phyloP scores from a whole-genome alignment of 2,113 vertebrate genomes.

The Burhinus oedicnemus region DNA sequence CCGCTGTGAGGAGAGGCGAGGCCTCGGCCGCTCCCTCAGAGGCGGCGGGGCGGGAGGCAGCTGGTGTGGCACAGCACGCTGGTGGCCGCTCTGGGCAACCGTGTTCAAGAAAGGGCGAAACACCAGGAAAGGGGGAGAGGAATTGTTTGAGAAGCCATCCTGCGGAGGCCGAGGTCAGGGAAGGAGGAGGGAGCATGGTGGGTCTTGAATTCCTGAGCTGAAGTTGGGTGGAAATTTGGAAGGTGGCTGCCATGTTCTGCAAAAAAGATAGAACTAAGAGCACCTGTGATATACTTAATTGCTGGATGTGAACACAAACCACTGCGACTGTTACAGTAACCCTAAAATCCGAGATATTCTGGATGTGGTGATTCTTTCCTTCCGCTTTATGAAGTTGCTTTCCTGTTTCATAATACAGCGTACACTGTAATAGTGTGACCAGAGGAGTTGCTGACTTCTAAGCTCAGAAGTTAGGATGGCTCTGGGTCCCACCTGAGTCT shows the following conservation, averaged over 20 bases:
- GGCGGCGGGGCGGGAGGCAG: neutral
- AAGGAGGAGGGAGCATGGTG: neutral
- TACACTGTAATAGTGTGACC: accelerated
- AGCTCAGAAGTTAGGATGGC: neutral
- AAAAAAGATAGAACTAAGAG: too few relatives aligned
- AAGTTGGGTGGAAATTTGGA: neutral
- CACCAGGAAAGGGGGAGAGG: accelerated
- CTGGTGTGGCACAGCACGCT: too few relatives aligned
- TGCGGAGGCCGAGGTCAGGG: too few relatives aligned
- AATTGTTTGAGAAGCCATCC: too few relatives aligned
- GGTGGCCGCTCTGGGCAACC: too few relatives aligned
- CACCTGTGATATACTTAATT: accelerated
- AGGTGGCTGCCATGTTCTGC: neutral
- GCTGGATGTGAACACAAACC: accelerated
- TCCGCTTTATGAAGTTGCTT: neutral
- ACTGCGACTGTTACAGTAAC: neutral
- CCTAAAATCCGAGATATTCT: neutral
- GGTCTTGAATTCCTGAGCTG: neutral
- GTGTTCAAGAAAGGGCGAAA: neutral
- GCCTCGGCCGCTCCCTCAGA: accelerated
- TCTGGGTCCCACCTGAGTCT: neutral
- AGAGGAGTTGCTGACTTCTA: neutral
- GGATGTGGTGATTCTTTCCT: neutral
- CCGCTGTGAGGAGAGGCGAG: too few relatives aligned
- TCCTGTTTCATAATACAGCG: accelerated